phyloP scores from a whole-genome alignment of 2,888 invertebrate species.

The Lasioglossum morio region DNA sequence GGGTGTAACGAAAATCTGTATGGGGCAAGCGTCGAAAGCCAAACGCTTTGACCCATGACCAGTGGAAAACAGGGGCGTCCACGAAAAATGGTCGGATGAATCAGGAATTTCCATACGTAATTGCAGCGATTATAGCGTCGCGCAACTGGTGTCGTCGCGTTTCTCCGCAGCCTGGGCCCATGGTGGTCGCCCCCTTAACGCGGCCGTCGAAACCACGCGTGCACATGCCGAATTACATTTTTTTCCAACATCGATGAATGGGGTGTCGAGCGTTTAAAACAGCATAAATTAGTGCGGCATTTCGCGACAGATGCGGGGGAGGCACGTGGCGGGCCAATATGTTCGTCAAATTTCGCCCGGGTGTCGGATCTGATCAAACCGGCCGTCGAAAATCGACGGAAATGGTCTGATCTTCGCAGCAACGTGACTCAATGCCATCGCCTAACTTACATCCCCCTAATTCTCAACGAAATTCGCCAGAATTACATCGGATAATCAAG shows the following conservation, averaged over 20 bases:
- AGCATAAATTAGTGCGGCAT: constrained; percentile 69
- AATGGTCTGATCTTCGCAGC: neutral
- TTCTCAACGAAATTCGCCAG: neutral
- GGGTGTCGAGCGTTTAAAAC: constrained; percentile 80
- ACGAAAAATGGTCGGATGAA: constrained; percentile 75
- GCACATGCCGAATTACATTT: constrained; percentile 53
- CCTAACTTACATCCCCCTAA: neutral
- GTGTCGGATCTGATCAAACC: constrained; percentile 45
- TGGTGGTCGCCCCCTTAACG: constrained; percentile 43
- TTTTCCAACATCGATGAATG: constrained; percentile 61
- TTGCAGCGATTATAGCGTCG: constrained; percentile 81
- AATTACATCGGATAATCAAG: neutral
- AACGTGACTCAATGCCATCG: neutral
- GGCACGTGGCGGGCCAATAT: constrained; percentile 71
- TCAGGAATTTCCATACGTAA: constrained; percentile 84
- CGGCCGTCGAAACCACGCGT: constrained; percentile 17
- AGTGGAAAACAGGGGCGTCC: constrained; percentile 68
- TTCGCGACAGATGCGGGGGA: constrained; percentile 75
- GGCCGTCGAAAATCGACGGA: neutral
- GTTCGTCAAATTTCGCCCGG: constrained; percentile 57
- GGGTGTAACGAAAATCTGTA: constrained; percentile 25
- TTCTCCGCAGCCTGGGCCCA: constrained; percentile 51
- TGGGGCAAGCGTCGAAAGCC: neutral
- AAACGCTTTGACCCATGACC: constrained; percentile 59
- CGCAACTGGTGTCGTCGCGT: constrained; percentile 81